Conservation (phyloP, 2,888 invertebrate genomes). For the Coelogynopora nodosa region DNA sequence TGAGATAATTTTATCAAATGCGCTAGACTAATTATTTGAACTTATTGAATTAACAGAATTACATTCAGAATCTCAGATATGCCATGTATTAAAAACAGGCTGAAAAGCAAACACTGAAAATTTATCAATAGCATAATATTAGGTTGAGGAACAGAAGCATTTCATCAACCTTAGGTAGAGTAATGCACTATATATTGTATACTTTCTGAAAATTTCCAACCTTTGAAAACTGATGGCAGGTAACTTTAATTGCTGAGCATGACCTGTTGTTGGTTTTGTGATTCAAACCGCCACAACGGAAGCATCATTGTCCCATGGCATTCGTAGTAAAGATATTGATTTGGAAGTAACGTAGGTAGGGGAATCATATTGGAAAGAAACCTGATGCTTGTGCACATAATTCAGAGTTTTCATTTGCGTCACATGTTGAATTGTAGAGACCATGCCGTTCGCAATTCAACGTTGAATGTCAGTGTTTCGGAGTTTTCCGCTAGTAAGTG, state of each 20-base stretch:
- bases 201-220: background rate
- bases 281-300: background rate
- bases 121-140: slow-evolving; percentile 1
- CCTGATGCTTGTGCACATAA: background rate
- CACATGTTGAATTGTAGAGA: background rate
- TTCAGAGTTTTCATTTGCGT: background rate
- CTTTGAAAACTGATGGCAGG: background rate
- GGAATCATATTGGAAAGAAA: background rate
- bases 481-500: background rate
- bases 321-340: background rate
- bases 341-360: background rate
- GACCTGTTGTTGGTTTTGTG: background rate
- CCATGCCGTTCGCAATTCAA: background rate
- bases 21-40: background rate
- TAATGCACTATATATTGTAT: background rate
- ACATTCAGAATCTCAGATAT: background rate
- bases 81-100: background rate
- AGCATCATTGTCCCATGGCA: background rate
- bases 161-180: background rate
- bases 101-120: background rate
- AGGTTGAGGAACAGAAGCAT: too few relatives aligned
- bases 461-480: background rate
- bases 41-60: background rate
- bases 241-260: background rate
- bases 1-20: slow-evolving; percentile 7